These are phyloP conservation scores for Sisor rabdophorus DNA, from an alignment of 2,113 vertebrate species.

Conservation along the genomic window DNA sequence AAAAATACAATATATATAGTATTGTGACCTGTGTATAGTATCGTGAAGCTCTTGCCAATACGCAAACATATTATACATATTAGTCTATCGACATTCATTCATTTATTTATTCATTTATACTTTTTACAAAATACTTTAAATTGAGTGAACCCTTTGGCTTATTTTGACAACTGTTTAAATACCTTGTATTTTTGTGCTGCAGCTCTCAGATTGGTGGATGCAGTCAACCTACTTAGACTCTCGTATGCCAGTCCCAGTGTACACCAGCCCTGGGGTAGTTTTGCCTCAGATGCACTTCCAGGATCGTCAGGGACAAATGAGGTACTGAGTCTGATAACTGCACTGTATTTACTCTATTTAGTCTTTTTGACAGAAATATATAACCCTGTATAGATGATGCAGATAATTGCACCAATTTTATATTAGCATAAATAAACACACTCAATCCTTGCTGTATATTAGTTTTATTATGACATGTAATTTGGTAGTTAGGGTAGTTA, in stretches of 20 bases:
- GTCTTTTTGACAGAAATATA: no score
- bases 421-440: background rate
- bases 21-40: no score
- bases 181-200: slow-evolving; percentile 7
- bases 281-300: slow-evolving; percentile 88
- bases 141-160: background rate
- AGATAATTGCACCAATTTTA: background rate
- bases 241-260: slow-evolving; percentile 87
- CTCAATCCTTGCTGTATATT: background rate
- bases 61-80: no score
- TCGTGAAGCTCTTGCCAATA: no score
- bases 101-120: no score
- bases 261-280: slow-evolving; percentile 85
- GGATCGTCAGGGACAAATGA: slow-evolving; percentile 94
- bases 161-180: background rate
- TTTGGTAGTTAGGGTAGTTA: no score
- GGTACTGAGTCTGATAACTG: slow-evolving; percentile 66
- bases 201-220: slow-evolving; percentile 98
- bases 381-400: no score
- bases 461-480: background rate
- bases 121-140: no score
- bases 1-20: no score
- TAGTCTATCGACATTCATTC: no score
- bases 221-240: slow-evolving; percentile 91
- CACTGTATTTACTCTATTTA: background rate